Conservation (phyloP, 1,140 invertebrate genomes). For the Eumaeus atala region DNA sequence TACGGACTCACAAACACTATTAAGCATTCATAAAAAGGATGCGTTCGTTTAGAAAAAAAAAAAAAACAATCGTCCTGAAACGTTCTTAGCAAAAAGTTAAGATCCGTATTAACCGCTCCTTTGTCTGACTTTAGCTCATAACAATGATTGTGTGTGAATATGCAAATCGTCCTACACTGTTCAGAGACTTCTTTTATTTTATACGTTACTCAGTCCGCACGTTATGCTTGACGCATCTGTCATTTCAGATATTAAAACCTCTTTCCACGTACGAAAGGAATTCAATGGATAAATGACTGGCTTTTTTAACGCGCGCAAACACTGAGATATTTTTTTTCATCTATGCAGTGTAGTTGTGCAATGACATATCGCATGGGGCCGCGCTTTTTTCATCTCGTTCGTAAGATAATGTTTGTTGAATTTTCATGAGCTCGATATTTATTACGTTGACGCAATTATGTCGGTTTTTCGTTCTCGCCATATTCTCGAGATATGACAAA, state of each 20-base stretch:
- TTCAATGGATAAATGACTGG: conserved; percentile 33
- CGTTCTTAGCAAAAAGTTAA: conserved; percentile 34
- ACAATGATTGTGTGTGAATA: conserved; percentile 56
- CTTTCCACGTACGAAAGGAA: conserved; percentile 36
- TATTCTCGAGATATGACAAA: conserved; percentile 56
- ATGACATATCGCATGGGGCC: conserved; percentile 3
- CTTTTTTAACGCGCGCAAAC: conserved; percentile 28
- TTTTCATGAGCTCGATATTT: conserved; percentile 37
- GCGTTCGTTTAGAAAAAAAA: conserved; percentile 21
- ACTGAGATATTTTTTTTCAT: conserved; percentile 13
- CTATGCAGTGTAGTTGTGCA: conserved; percentile 4
- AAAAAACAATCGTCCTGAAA: conserved; percentile 24
- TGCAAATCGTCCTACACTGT: conserved; percentile 56
- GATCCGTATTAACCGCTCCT: conserved; percentile 35
- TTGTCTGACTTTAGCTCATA: conserved; percentile 34
- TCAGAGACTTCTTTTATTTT: conserved; percentile 34
- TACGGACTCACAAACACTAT: conserved; percentile 7
- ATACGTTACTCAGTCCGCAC: conserved; percentile 28
- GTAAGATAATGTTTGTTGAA: conserved; percentile 4
- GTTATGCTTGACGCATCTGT: conserved; percentile 56
- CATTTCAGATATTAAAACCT: conserved; percentile 57
- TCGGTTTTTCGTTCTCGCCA: conserved; percentile 43
- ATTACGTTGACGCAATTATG: conserved; percentile 56
- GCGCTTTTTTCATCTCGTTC: conserved; percentile 15
- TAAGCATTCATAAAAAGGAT: conserved; percentile 24